These are phyloP conservation scores for Acestrorhynchus altus DNA, from an alignment of 2,797 vertebrate genomes.

Conservation along the genomic window DNA sequence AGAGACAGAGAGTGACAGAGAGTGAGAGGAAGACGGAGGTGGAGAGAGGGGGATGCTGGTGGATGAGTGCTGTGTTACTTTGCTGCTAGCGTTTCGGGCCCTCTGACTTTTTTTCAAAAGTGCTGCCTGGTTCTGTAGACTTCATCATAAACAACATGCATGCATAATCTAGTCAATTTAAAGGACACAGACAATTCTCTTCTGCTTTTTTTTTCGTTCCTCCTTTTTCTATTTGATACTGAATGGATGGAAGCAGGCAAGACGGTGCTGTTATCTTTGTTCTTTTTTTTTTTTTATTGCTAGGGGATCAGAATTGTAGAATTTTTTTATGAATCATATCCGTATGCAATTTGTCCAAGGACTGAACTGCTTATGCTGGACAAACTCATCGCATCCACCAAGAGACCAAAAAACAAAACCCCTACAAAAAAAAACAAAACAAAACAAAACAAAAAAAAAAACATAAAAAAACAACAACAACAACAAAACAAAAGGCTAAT, in stretches of 20 bases:
- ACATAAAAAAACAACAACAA: constrained; percentile 44
- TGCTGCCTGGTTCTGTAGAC: constrained; percentile 91
- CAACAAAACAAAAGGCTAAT: constrained; percentile 43
- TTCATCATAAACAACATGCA: constrained; percentile 88
- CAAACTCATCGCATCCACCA: constrained; percentile 42
- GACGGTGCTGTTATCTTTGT: constrained; percentile 38
- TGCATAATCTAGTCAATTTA: constrained; percentile 79
- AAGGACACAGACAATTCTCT: constrained; percentile 51
- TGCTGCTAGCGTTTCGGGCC: constrained; percentile 88
- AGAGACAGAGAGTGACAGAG: constrained; percentile 33
- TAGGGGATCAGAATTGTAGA: constrained; percentile 59
- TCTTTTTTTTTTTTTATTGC: too few species aligned
- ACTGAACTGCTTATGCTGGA: constrained; percentile 46
- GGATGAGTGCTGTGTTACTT: constrained; percentile 80
- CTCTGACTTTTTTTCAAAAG: constrained; percentile 80
- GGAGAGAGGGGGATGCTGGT: constrained; percentile 83
- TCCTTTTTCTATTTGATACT: constrained; percentile 52
- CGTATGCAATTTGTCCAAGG: constrained; percentile 60
- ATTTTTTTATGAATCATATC: constrained; percentile 45
- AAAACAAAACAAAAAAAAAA: constrained; percentile 33
- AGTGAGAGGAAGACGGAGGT: constrained; percentile 57
- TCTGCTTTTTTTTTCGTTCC: constrained; percentile 70
- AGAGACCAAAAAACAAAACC: constrained; percentile 40
- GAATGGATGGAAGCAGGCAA: constrained; percentile 41
- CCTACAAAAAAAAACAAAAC: constrained; percentile 35